phyloP scores from a whole-genome alignment of 1,140 invertebrate genomes.

The Bradysia coprophila region DNA sequence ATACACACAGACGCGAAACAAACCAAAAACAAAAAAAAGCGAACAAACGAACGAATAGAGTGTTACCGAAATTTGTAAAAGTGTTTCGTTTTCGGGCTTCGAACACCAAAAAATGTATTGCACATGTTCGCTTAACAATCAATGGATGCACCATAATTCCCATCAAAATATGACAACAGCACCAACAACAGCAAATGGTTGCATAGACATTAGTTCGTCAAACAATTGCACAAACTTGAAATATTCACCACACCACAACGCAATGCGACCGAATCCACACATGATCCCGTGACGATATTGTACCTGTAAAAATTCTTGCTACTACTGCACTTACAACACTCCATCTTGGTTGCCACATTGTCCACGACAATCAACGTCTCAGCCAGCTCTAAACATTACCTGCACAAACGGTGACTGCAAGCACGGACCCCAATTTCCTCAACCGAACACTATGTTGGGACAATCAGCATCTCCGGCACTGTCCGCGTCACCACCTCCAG shows the following conservation, averaged over 20 bases:
- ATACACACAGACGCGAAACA: no score
- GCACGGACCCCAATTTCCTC: not conserved
- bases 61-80: no score
- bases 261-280: no score
- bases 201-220: not conserved
- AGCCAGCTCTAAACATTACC: not conserved
- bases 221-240: not conserved
- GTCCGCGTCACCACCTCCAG: not conserved
- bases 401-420: not conserved
- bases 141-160: not conserved
- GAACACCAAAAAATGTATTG: not conserved
- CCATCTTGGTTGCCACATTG: not conserved
- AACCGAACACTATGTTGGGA: not conserved
- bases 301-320: not conserved
- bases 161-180: not conserved
- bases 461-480: not conserved
- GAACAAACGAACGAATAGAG: no score
- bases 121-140: not conserved
- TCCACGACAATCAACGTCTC: not conserved
- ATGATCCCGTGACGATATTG: not conserved
- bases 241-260: not conserved
- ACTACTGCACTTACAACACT: not conserved
- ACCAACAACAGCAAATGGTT: not conserved
- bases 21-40: no score
- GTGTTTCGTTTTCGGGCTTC: no score